These are phyloP conservation scores for Cepaea nemoralis DNA, from an alignment of 1,140 invertebrate species.

Conservation along the genomic window DNA sequence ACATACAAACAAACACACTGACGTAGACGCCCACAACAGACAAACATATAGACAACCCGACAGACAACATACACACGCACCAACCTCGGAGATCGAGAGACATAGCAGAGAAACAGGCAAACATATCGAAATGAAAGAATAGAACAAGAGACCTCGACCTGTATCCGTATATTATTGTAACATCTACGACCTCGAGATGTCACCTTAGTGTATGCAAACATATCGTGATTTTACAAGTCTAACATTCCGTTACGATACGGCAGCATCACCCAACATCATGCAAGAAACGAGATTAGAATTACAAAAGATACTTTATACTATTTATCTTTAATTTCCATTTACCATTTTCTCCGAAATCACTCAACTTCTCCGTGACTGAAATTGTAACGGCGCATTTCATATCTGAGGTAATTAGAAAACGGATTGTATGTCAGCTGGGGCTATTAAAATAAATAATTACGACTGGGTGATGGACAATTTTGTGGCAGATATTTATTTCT, in stretches of 20 bases:
- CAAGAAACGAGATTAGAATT: background rate
- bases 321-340: constrained; percentile 10
- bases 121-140: too few relatives aligned
- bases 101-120: too few relatives aligned
- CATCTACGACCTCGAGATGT: background rate
- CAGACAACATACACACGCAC: too few relatives aligned
- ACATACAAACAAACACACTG: too few relatives aligned
- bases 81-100: too few relatives aligned
- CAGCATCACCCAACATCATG: background rate
- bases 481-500: too few relatives aligned
- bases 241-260: background rate
- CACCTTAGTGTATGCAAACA: background rate
- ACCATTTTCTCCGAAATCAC: background rate
- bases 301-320: background rate
- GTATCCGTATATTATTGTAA: background rate
- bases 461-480: too few relatives aligned
- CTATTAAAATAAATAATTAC: background rate
- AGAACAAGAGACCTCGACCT: too few relatives aligned
- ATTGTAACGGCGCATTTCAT: background rate
- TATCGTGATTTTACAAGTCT: background rate
- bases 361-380: background rate
- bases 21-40: too few relatives aligned
- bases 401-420: background rate
- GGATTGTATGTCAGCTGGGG: background rate
- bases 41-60: too few relatives aligned